phyloP scores from a whole-genome alignment of 1,140 invertebrate species.

The Fopius arisanus region DNA sequence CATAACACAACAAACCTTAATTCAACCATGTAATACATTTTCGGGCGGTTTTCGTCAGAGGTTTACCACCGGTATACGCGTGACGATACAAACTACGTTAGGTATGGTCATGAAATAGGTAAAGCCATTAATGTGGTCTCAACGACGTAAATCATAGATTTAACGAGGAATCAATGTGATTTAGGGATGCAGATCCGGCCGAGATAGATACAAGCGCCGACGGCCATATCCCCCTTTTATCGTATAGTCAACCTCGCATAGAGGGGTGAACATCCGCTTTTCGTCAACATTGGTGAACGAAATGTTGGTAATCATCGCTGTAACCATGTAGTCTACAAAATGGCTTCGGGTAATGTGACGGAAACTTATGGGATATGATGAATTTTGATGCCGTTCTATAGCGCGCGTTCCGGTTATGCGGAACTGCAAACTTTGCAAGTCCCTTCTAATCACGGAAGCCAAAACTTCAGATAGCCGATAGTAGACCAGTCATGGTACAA shows the following conservation, averaged over 20 bases:
- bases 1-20: constrained; percentile 5
- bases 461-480: too few species aligned
- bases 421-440: too few species aligned
- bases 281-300: constrained; percentile 2
- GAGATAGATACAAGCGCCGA: constrained; percentile 14
- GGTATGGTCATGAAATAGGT: constrained; percentile 8
- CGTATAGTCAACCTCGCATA: not conserved
- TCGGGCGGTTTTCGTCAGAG: not conserved
- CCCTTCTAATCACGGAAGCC: too few species aligned
- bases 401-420: too few species aligned
- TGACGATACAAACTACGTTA: not conserved
- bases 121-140: constrained; percentile 18
- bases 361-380: not conserved
- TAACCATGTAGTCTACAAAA: not conserved
- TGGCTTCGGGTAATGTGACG: not conserved
- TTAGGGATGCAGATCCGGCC: constrained; percentile 27
- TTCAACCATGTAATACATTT: not conserved
- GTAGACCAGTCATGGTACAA: too few species aligned
- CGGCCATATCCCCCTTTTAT: not conserved
- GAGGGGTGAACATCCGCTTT: not conserved
- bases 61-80: not conserved
- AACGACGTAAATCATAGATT: constrained; percentile 33
- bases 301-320: not conserved
- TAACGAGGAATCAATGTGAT: constrained; percentile 37
- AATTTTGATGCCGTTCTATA: not conserved